A percentile compares a stretch with the other conserved stretches of the same genome.
phyloP scores from a whole-genome alignment of 2,797 vertebrate genomes.

The Halcyon chelicuti region DNA sequence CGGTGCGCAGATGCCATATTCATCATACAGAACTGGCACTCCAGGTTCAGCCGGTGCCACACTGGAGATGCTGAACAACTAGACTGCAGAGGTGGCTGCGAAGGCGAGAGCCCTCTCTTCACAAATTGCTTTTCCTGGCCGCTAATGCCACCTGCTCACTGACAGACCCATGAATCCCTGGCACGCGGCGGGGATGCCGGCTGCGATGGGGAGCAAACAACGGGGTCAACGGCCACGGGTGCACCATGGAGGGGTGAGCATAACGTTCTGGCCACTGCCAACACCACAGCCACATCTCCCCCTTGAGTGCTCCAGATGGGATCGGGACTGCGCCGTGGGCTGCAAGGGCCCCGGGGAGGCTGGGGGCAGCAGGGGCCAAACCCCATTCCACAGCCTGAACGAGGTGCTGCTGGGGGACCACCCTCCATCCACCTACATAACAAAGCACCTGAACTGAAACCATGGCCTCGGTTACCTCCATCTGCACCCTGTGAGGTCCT shows the following conservation, averaged over 20 bases:
- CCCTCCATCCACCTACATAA: accelerated
- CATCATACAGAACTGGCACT: background rate
- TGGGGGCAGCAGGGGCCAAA: accelerated
- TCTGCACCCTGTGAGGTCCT: background rate
- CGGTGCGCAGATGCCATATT: background rate
- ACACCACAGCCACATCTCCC: accelerated
- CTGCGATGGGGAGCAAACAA: too few relatives aligned
- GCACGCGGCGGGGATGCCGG: accelerated
- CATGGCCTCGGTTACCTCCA: accelerated
- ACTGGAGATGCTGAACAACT: background rate
- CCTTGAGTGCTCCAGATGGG: background rate
- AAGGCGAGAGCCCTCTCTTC: background rate
- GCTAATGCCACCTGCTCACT: accelerated
- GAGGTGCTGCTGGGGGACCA: background rate
- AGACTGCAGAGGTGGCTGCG: background rate
- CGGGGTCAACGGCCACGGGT: accelerated
- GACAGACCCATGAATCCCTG: background rate
- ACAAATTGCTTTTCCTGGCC: background rate
- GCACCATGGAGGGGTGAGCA: accelerated
- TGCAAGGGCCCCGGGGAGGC: accelerated
- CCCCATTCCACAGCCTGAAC: accelerated
- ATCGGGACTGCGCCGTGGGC: accelerated
- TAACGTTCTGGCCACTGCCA: accelerated
- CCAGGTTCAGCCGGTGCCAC: background rate
- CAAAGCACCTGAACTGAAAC: background rate